Evolutionary conservation across 2,888 invertebrate species (phyloP).

Genomic region (Caenorhabditis uteleia): DNA sequence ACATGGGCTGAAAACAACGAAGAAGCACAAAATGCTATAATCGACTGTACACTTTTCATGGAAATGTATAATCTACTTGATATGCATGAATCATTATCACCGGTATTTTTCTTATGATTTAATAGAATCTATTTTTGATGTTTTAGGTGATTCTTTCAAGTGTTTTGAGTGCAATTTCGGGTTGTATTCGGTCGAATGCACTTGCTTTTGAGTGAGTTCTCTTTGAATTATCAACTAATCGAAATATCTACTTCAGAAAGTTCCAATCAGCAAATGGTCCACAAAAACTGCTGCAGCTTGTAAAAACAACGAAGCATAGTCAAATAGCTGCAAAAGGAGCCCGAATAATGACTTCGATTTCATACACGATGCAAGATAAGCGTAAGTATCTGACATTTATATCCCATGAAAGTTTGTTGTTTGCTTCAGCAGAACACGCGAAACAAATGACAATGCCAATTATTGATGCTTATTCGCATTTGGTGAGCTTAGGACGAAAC

Average conservation of each 20-base stretch:
- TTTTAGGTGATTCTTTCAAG: conserved; percentile 1
- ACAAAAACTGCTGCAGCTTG: not conserved
- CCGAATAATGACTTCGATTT: conserved; percentile 15
- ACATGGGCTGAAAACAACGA: conserved; percentile 14
- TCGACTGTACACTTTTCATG: not conserved
- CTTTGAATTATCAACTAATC: not conserved
- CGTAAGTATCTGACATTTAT: conserved; percentile 7
- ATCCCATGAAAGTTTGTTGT: not conserved
- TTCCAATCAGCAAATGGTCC: not conserved
- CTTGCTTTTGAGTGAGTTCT: conserved; percentile 19
- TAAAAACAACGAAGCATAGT: not conserved
- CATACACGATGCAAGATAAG: conserved; percentile 25
- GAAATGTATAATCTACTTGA: too few species aligned
- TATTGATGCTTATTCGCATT: conserved; percentile 1
- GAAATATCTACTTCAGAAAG: conserved; percentile 1
- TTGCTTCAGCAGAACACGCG: conserved; percentile 1
- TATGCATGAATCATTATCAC: too few species aligned
- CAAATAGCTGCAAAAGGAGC: conserved; percentile 2
- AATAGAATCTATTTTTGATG: not conserved
- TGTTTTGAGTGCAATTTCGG: conserved; percentile 8
- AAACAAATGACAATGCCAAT: conserved; percentile 13
- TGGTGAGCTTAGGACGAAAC: not conserved
- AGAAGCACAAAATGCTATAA: not conserved
- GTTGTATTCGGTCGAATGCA: conserved; percentile 16
- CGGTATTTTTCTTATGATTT: too few species aligned